Base-by-base conservation (phyloP, 2,888 invertebrate genomes). In the Callosobruchus maculatus region DNA sequence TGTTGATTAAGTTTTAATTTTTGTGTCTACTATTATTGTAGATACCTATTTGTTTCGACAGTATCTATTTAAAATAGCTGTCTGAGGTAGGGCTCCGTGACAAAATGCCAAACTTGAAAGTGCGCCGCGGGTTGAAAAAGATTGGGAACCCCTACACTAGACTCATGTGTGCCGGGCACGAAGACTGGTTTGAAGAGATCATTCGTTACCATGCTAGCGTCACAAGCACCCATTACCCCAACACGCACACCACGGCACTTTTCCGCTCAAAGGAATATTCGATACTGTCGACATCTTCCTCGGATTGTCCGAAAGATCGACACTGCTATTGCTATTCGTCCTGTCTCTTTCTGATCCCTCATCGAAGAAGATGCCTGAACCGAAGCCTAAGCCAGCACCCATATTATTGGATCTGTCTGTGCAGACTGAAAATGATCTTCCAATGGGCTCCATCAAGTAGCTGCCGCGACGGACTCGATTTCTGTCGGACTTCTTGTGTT, bases 231-330 rank as follows among this genome's bases (percentile, higher is more conserved):
- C 94, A 78, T 94, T 94, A 0, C 95, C 94, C 94, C 94, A 95
- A 80, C 95, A 95, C 0, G 93, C 94, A 82, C 94, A 95, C 94
- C 95, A 95, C 0, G 94, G 95, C 79, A 95, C 92, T 81, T 91
- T 93, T 18, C 90, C 92, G 71, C 89, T 89, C 72, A 88, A 86
- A 68, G 89, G 88, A 0, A 90, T 88, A 0, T 83, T 89, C 0
- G 93, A 92, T 69, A 92, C 89, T 72, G 91, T 91, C 74, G 93
- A 90, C 75, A 91, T 88, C 82, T 92, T 93, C 82, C 92, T 89
- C 30, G 77, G 76, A 68, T 80, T 74, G 0, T 89, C 91, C 2
- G 89, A 88, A 0, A 90, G 91, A 3, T 91, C 89, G 0, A 92
- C 92, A 0, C 91, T 91, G 80, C 91, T 91, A 76, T 91, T 83